Evolutionary conservation across 1,140 invertebrate species (phyloP).

Genomic region (Drosophila tani): DNA sequence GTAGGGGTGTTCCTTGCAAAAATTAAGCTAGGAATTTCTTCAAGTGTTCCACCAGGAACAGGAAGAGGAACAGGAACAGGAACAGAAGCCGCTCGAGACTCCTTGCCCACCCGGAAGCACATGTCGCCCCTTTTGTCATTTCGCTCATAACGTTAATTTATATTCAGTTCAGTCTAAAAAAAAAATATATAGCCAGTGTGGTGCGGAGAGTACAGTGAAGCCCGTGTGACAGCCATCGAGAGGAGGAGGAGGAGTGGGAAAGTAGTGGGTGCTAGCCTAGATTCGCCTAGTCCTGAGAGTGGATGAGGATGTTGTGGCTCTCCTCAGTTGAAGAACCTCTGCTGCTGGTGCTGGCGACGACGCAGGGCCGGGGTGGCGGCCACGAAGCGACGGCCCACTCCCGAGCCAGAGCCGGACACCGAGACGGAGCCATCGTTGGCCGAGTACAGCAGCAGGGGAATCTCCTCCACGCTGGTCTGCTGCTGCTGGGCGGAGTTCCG

Average conservation of each 20-base stretch:
- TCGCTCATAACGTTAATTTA: slow-evolving; percentile 81
- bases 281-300: neutral
- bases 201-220: slow-evolving; percentile 36
- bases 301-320: neutral
- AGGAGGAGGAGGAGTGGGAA: slow-evolving; percentile 3
- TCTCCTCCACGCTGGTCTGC: slow-evolving; percentile 78
- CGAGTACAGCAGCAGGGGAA: slow-evolving; percentile 76
- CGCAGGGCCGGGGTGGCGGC: slow-evolving; percentile 69
- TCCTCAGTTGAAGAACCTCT: slow-evolving; percentile 49
- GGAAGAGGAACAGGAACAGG: slow-evolving; percentile 4
- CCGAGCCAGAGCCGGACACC: slow-evolving; percentile 16
- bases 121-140: slow-evolving; percentile 72
- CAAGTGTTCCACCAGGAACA: slow-evolving; percentile 5
- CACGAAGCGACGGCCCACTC: slow-evolving; percentile 63
- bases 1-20: too few relatives aligned
- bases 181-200: slow-evolving; percentile 44
- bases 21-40: neutral
- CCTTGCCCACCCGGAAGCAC: slow-evolving; percentile 35
- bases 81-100: neutral
- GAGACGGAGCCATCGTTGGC: slow-evolving; percentile 56
- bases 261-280: slow-evolving; percentile 1
- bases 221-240: slow-evolving; percentile 41
- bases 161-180: slow-evolving; percentile 83
- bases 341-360: slow-evolving; percentile 54
- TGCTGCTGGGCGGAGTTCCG: slow-evolving; percentile 64